Evolutionary conservation across 1,140 invertebrate species (phyloP), one percentile per base, ranked within the genome.

Genomic region (Coptotermes formosanus): DNA sequence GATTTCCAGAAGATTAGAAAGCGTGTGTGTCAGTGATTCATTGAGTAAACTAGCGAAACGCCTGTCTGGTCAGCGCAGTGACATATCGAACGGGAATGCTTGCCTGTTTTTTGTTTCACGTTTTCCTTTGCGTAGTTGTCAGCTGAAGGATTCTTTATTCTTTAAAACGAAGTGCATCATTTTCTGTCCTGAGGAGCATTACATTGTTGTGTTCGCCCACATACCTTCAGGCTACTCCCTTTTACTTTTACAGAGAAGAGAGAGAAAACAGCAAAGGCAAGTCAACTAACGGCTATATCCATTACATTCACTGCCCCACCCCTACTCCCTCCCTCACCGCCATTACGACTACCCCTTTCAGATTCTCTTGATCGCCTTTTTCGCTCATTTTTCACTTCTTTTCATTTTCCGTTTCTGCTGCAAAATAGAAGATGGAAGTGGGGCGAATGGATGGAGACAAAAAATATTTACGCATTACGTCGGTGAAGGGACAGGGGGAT

Each of bases 281-380:
- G 64, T 30, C 64, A 75, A 75, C 64, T 75, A 75, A 75, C 64
- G n/a, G 64, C n/a, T 16, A 75, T 75, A 75, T 75, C 64, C 64
- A 75, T 75, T 75, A 75, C 64, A 75, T 75, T 75, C n/a, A 75
- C 64, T 75, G 25, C 64, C 64, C 16, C n/a, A 25, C 6, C 52
- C 16, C 48, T 9, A 16, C 48, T 48, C 48, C 48, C 38, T 38
- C 38, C 11, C 52, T 55, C 52, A 55, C 52, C 19, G 14, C 14
- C 38, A 38, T 59, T 59, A n/a, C 25, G 11, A 75, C 16, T 75
- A 75, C 64, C 64, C n/a, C 64, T n/a, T 30, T 75, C 25, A 7
- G 6, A 30, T 75, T 75, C 25, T 25, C 64, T 30, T 75, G 64
- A 75, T 75, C 64, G n/a, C n/a, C 25, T 75, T 75, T 75, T 75